Percentiles rank a stretch among this genome's conserved stretches.
phyloP scores from a whole-genome alignment of 2,888 invertebrate species.

The Kuschelorhynchus macadamiae region DNA sequence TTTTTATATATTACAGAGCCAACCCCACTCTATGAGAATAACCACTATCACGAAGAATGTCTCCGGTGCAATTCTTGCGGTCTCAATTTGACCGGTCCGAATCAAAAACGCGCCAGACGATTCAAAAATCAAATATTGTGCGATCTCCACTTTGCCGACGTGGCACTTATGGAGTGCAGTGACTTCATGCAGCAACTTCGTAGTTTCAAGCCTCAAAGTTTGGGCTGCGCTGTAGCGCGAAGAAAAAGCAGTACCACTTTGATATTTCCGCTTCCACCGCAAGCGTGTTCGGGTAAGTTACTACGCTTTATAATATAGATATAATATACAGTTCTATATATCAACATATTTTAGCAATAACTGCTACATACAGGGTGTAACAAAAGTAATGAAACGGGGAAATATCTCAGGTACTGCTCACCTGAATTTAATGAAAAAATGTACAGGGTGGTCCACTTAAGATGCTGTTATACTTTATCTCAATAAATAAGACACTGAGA shows the following conservation, averaged over 20 bases:
- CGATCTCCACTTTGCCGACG: conserved; percentile 97
- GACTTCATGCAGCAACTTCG: conserved; percentile 98
- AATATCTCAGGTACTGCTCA: too few species aligned
- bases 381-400: too few species aligned
- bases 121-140: conserved; percentile 94
- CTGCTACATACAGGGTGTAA: neutral
- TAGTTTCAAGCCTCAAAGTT: conserved; percentile 95
- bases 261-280: conserved; percentile 93
- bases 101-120: conserved; percentile 76
- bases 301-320: too few species aligned
- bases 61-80: conserved; percentile 96
- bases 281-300: conserved; percentile 92
- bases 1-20: conserved; percentile 80
- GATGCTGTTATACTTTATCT: too few species aligned
- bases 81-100: conserved; percentile 92
- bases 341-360: neutral
- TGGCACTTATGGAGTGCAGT: conserved; percentile 96
- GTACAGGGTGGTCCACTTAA: too few species aligned
- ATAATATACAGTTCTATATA: too few species aligned
- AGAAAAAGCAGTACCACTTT: conserved; percentile 94
- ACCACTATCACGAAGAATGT: conserved; percentile 98
- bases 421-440: too few species aligned
- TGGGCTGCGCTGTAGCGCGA: conserved; percentile 94
- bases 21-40: conserved; percentile 93
- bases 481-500: too few species aligned